These are phyloP conservation scores for Galemys pyrenaicus DNA, from an alignment of 2,113 vertebrate species.

Conservation along the genomic window DNA sequence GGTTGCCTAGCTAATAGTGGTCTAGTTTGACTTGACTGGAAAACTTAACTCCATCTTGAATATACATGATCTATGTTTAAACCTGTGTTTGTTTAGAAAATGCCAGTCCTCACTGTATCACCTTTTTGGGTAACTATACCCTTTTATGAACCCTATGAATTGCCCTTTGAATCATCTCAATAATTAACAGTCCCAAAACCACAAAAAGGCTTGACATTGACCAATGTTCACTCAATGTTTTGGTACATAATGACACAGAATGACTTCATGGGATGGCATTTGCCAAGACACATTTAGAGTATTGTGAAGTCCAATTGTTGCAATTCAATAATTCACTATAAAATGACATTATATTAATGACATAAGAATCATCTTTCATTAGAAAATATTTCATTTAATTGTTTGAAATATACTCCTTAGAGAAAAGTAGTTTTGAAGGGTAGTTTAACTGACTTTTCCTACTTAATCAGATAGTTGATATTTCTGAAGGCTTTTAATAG, in stretches of 20 bases:
- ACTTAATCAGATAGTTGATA: background rate
- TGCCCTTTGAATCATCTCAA: background rate
- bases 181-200: background rate
- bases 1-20: background rate
- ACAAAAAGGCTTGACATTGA: background rate
- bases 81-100: slow-evolving; percentile 2
- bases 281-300: slow-evolving; percentile 40
- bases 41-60: background rate
- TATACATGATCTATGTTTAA: background rate
- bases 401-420: slow-evolving; percentile 17
- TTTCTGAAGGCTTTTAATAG: background rate
- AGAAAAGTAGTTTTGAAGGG: slow-evolving; percentile 37
- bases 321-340: background rate
- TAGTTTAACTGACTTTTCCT: background rate
- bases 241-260: background rate
- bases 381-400: background rate
- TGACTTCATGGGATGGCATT: background rate
- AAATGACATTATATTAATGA: slow-evolving; percentile 12
- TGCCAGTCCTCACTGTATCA: background rate
- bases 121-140: background rate
- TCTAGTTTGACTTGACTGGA: background rate
- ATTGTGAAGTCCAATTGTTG: slow-evolving; percentile 50
- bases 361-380: slow-evolving; percentile 17
- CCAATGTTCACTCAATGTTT: background rate
- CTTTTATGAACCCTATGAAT: background rate